phyloP scores from a whole-genome alignment of 2,797 vertebrate species.

The Setipinna tenuifilis region DNA sequence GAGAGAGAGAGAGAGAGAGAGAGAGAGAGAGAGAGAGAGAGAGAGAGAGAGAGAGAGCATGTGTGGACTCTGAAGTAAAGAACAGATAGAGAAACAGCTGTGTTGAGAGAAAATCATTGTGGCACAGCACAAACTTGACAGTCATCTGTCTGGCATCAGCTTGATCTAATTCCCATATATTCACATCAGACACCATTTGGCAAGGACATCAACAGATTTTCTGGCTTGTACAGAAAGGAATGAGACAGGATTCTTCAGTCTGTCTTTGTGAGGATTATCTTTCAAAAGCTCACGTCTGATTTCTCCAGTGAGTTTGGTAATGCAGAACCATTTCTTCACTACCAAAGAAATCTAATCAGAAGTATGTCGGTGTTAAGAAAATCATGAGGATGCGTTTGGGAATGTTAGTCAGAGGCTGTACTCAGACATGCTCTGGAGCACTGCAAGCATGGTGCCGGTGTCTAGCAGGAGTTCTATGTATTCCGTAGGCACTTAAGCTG shows the following conservation, averaged over 20 bases:
- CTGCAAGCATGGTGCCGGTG: background rate
- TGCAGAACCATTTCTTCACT: background rate
- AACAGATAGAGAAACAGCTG: slow-evolving; percentile 17
- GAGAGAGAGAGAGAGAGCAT: background rate
- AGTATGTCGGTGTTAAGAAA: background rate
- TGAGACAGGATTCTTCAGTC: background rate
- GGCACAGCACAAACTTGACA: slow-evolving; percentile 34
- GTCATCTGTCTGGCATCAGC: slow-evolving; percentile 19
- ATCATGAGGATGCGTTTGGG: background rate
- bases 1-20: slow-evolving; percentile 36
- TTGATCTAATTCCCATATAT: slow-evolving; percentile 28
- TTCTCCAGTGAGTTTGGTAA: background rate
- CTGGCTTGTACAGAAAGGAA: background rate
- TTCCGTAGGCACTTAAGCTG: background rate
- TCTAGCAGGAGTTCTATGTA: background rate
- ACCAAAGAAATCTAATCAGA: background rate
- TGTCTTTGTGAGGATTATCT: background rate
- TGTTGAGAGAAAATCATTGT: slow-evolving; percentile 36
- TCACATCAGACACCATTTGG: slow-evolving; percentile 41
- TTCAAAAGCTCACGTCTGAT: background rate
- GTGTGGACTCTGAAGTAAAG: background rate
- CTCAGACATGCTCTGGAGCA: background rate
- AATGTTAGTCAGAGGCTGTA: background rate
- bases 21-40: background rate
- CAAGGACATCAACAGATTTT: slow-evolving; percentile 14